Evolutionary conservation across 2,888 invertebrate species (phyloP), one percentile per base, ranked within the genome.

Genomic region (Eristalis intricaria): DNA sequence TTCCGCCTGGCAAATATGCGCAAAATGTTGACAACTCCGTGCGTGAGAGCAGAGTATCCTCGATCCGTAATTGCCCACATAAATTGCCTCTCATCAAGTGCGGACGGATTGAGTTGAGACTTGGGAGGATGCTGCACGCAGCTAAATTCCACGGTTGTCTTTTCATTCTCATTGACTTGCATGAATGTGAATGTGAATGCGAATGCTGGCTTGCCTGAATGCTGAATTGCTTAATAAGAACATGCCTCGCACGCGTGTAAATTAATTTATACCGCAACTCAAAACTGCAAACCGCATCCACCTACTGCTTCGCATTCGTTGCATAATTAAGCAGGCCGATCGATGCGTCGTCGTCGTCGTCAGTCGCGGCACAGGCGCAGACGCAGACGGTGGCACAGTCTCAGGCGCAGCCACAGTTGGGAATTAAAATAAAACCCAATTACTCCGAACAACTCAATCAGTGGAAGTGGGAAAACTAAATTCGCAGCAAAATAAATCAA

Each of bases 391-490:
- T n/a, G n/a, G n/a, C n/a, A n/a, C n/a, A n/a, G n/a, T n/a, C n/a
- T n/a, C n/a, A n/a, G n/a, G n/a, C n/a, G n/a, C n/a, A n/a, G n/a
- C n/a, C n/a, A n/a, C n/a, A n/a, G n/a, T n/a, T 60, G 26, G 60
- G 70, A 82, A 70, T 70, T 60, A 60, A 82, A 76, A 82, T 70
- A 82, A 82, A 64, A 76, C 64, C 70, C 82, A 86, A 82, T 82
- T 86, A 82, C 86, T 82, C 66, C 68, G 78, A 86, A 86, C 86
- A 86, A 86, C 86, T 86, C 83, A 86, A 86, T 86, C 86, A 83
- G 86, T 61, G 50, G 74, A 86, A 86, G 78, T 78, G 86, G 82
- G 60, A 82, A 86, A 86, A 83, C 78, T 71, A 78, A 78, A 86
- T 86, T 82, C 82, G 69, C 74, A 65, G 74, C 50, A 68, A 82